These are phyloP conservation scores for Agriotes lineatus DNA, from an alignment of 2,888 invertebrate species.

Conservation along the genomic window DNA sequence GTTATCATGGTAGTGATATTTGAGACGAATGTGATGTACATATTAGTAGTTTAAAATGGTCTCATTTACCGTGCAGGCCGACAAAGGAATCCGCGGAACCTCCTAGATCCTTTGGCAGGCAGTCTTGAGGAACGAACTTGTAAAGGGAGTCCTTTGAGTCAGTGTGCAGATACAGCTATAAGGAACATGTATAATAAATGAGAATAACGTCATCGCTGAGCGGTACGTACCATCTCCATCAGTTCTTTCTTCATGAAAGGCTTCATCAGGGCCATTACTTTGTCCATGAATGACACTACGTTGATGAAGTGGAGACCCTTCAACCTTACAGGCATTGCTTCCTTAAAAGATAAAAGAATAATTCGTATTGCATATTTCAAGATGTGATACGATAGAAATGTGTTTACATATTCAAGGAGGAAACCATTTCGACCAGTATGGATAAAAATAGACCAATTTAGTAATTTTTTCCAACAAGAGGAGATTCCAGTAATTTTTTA, in stretches of 20 bases:
- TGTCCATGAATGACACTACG: constrained; percentile 78
- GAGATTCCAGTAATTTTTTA: too few relatives aligned
- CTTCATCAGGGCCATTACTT: constrained; percentile 75
- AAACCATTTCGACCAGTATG: too few relatives aligned
- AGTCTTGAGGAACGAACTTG: constrained; percentile 53
- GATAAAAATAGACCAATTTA: too few relatives aligned
- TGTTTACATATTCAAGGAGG: too few relatives aligned
- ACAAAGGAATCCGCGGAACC: constrained; percentile 46
- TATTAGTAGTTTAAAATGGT: too few relatives aligned
- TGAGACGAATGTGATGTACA: too few relatives aligned
- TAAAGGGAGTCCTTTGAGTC: constrained; percentile 52
- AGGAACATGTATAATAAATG: background rate
- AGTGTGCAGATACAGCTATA: constrained; percentile 55
- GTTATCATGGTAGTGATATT: too few relatives aligned
- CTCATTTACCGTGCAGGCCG: constrained; percentile 51
- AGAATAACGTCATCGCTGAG: background rate
- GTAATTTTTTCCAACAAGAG: too few relatives aligned
- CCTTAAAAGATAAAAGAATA: constrained; percentile 48
- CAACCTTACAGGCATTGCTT: constrained; percentile 72
- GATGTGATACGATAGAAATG: too few relatives aligned
- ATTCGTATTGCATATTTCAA: too few relatives aligned
- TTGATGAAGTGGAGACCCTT: constrained; percentile 79
- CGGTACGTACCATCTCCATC: constrained; percentile 50
- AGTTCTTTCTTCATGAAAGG: constrained; percentile 82
- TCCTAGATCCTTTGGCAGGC: constrained; percentile 53